These are phyloP conservation scores for Urocitellus parryii DNA, from an alignment of 2,113 vertebrate species.

Conservation along the genomic window DNA sequence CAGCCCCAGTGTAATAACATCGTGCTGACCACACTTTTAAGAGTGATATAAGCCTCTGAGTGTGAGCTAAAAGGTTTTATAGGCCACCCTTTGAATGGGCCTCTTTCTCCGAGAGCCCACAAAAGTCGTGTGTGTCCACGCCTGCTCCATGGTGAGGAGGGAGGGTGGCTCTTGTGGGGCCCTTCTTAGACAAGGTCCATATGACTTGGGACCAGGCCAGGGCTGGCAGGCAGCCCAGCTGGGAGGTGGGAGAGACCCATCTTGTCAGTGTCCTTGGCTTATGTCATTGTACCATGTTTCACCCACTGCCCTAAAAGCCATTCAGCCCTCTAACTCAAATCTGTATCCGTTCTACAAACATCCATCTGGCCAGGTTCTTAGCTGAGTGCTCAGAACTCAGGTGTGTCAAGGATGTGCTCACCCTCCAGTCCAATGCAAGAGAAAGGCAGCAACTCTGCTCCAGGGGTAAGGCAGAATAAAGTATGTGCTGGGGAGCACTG, in stretches of 20 bases:
- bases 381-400: background rate
- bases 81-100: slow-evolving; percentile 70
- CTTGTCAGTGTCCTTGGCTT: background rate
- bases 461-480: background rate
- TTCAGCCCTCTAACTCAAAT: background rate
- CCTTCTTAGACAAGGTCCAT: slow-evolving; percentile 56
- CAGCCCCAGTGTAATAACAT: slow-evolving; percentile 66
- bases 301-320: background rate
- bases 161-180: slow-evolving; percentile 40
- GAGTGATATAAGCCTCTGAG: slow-evolving; percentile 73
- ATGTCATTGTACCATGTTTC: background rate
- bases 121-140: slow-evolving; percentile 40
- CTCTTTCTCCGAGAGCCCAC: slow-evolving; percentile 72
- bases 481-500: background rate
- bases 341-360: background rate
- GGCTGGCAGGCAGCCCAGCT: slow-evolving; percentile 31
- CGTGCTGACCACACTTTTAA: slow-evolving; percentile 73
- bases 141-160: background rate
- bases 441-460: background rate
- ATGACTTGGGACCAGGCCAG: slow-evolving; percentile 22
- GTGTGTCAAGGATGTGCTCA: background rate
- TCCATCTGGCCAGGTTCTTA: background rate
- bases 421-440: background rate
- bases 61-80: slow-evolving; percentile 72
- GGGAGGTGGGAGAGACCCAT: slow-evolving; percentile 5